These are phyloP conservation scores for Hyposmocoma kahamanoa DNA, from an alignment of 1,140 invertebrate species.

Conservation along the genomic window DNA sequence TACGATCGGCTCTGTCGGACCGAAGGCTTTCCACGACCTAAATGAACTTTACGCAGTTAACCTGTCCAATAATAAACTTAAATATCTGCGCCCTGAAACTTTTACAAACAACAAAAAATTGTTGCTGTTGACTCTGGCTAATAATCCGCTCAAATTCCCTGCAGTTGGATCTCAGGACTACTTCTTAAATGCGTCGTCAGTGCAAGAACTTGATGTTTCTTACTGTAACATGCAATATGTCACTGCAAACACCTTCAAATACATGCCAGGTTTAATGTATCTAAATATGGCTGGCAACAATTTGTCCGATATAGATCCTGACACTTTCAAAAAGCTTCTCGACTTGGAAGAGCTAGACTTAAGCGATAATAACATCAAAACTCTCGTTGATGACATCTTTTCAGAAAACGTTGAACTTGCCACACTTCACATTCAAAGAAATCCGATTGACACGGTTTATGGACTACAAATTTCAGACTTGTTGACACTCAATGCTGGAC, in stretches of 20 bases:
- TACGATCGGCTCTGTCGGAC: conserved; percentile 69
- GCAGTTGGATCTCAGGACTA: conserved; percentile 65
- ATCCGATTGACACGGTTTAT: conserved; percentile 72
- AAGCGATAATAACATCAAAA: conserved; percentile 76
- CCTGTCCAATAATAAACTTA: conserved; percentile 77
- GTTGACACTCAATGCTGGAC: conserved; percentile 77
- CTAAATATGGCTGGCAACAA: conserved; percentile 79
- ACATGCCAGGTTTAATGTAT: conserved; percentile 77
- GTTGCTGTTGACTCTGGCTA: conserved; percentile 77
- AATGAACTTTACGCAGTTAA: conserved; percentile 79
- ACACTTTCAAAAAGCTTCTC: conserved; percentile 74
- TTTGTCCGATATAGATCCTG: conserved; percentile 75
- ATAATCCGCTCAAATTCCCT: conserved; percentile 77
- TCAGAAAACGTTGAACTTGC: conserved; percentile 75
- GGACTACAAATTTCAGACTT: conserved; percentile 72
- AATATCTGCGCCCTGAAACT: conserved; percentile 77
- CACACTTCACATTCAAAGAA: conserved; percentile 76
- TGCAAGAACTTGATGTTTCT: conserved; percentile 80
- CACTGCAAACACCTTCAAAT: conserved; percentile 74
- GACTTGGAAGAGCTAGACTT: conserved; percentile 80
- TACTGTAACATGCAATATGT: conserved; percentile 77
- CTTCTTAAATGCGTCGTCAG: conserved; percentile 75
- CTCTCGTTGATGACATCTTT: conserved; percentile 76
- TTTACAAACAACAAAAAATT: conserved; percentile 79
- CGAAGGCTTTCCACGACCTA: conserved; percentile 78